phyloP scores from a whole-genome alignment of 2,113 vertebrate species.

The Miniopterus natalensis region DNA sequence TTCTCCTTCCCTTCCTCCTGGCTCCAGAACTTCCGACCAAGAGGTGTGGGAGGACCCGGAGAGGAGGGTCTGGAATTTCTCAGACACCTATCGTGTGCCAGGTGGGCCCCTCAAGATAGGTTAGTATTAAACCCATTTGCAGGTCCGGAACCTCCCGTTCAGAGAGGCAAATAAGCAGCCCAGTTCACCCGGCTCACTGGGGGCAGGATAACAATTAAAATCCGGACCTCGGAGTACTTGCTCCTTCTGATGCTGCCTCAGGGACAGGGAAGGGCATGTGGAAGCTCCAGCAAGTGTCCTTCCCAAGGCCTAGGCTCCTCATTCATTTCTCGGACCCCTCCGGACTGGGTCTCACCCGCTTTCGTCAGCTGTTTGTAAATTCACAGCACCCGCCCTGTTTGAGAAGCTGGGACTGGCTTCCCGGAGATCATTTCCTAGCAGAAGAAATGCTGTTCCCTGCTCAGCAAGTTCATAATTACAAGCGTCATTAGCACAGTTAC shows the following conservation, averaged over 20 bases:
- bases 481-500: slow-evolving; percentile 50
- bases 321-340: neutral
- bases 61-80: neutral
- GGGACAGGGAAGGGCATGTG: neutral
- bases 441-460: neutral
- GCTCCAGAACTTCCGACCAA: neutral
- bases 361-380: neutral
- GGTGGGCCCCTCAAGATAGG: neutral
- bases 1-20: neutral
- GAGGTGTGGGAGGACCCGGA: neutral
- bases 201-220: neutral
- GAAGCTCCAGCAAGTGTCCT: fast-evolving
- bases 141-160: neutral
- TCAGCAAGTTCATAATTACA: slow-evolving; percentile 9
- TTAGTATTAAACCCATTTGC: neutral
- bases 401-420: neutral
- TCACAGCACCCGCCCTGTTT: neutral
- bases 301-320: fast-evolving
- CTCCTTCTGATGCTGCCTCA: neutral
- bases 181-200: neutral
- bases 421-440: neutral
- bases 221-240: fast-evolving
- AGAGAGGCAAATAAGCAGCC: neutral
- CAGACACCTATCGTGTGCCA: neutral
- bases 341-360: neutral